A percentile compares a stretch with the other conserved stretches of the same genome.
Evolutionary conservation across 2,797 vertebrate species (phyloP).

Genomic region (Otolemur crassicaudatus): DNA sequence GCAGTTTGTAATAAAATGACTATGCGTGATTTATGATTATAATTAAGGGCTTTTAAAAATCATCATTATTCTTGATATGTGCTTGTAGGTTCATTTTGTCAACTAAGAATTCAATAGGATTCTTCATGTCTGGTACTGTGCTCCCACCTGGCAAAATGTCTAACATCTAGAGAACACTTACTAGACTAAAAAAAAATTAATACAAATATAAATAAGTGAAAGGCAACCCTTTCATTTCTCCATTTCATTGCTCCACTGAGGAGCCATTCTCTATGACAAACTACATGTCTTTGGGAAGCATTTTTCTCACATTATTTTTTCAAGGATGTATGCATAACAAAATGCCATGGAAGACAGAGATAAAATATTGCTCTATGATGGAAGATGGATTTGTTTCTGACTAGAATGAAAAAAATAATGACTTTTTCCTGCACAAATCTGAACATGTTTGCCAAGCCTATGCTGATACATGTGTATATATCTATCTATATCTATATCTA

Average conservation of each 20-base stretch:
- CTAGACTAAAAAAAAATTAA: neutral
- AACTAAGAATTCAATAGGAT: slow-evolving; percentile 33
- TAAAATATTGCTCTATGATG: neutral
- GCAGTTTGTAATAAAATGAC: slow-evolving; percentile 73
- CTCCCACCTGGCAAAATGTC: neutral
- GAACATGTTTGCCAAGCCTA: neutral
- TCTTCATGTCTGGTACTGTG: neutral
- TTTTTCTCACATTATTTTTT: neutral
- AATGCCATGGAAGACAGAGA: neutral
- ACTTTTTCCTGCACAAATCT: neutral
- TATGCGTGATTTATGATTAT: slow-evolving; percentile 63
- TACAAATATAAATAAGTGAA: slow-evolving; percentile 5
- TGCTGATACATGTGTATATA: neutral
- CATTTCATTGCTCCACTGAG: neutral
- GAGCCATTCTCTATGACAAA: neutral
- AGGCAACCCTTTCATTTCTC: neutral
- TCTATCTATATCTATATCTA: too few relatives aligned
- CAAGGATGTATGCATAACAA: neutral
- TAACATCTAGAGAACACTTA: neutral
- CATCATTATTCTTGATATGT: slow-evolving; percentile 59
- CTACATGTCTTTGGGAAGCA: neutral
- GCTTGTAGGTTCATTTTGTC: neutral
- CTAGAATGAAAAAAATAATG: neutral
- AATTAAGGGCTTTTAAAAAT: slow-evolving; percentile 71
- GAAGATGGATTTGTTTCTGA: neutral